Evolutionary conservation across 2,113 vertebrate genomes (phyloP), one percentile per base, ranked within the genome.

Genomic region (Rynchops niger): DNA sequence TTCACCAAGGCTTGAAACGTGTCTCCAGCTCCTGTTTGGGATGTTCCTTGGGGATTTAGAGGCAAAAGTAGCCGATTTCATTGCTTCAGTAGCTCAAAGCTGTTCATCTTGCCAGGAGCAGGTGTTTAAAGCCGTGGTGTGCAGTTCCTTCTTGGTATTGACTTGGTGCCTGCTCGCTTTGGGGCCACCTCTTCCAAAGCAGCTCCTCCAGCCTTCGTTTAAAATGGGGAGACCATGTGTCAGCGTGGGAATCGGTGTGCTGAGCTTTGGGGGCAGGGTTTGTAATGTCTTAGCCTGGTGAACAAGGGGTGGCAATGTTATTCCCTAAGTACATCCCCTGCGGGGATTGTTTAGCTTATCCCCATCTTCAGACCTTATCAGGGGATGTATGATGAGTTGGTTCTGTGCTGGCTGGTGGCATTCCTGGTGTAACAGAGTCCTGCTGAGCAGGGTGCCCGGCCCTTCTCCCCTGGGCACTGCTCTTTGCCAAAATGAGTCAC

Each of bases 61-160:
- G 32, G 47, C 30, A 55, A 78, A 72, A 49, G 7, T 11, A 61
- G 9, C 25, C 0, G 0, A 53, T 53, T 59, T 65, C 16, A 6
- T 71, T 45, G 32, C 38, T 83, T 61, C 32, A 12, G 36, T 21
- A 71, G 34, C 8, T 0, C 22, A 29, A 42, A 49, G 32, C 47
- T 32, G 13, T 45, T 45, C 25, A 5, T 38, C 2, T 0, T 3
- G 3, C 15, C 56, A 9, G 58, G 29, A 29, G 22, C 49, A 42
- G n/a, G 34, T 42, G 53, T 81, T 56, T 56, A 67, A 69, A 55
- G 32, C 73, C 2, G 2, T 36, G 59, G 10, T 12, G 19, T 42
- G 34, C 15, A 1, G 8, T 65, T 79, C 45, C 59, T 69, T 36
- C 0, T 0, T 34, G 32, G 2, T 56, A 22, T 52, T 4, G 5